Evolutionary conservation across 2,113 vertebrate species (phyloP).

Genomic region (Apus apus): DNA sequence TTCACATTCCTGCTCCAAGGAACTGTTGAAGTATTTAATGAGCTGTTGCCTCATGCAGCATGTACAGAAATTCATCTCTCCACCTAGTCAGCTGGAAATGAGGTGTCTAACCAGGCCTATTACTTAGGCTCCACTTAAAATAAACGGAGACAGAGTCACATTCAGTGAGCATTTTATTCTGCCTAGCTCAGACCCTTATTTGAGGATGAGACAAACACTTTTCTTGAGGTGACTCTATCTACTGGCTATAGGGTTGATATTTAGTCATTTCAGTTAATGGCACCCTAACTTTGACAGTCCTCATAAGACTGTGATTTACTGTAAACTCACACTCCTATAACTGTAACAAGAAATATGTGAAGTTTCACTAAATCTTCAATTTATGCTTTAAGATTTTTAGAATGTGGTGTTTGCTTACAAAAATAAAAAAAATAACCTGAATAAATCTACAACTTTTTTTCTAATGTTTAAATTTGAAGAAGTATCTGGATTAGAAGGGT

Average conservation of each 20-base stretch:
- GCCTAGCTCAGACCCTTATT: not conserved
- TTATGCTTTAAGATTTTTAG: not conserved
- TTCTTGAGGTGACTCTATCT: not conserved
- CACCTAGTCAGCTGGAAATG: not conserved
- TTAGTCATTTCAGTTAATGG: not conserved
- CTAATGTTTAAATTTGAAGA: not conserved
- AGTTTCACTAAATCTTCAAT: not conserved
- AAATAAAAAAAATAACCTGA: not conserved
- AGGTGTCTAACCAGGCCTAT: not conserved
- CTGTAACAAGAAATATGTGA: not conserved
- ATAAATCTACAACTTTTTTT: not conserved
- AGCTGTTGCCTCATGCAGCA: not conserved
- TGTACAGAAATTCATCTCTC: not conserved
- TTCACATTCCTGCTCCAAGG: not conserved
- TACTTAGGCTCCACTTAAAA: not conserved
- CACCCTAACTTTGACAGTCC: not conserved
- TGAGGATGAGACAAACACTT: not conserved
- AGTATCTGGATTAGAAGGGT: not conserved
- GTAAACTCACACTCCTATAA: not conserved
- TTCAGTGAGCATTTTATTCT: not conserved
- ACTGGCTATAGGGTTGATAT: not conserved
- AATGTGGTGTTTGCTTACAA: not conserved
- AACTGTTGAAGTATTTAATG: not conserved
- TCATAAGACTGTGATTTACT: not conserved
- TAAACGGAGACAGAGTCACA: not conserved